Evolutionary conservation across 2,797 vertebrate genomes (phyloP).

Genomic region (Cheirogaleus major): DNA sequence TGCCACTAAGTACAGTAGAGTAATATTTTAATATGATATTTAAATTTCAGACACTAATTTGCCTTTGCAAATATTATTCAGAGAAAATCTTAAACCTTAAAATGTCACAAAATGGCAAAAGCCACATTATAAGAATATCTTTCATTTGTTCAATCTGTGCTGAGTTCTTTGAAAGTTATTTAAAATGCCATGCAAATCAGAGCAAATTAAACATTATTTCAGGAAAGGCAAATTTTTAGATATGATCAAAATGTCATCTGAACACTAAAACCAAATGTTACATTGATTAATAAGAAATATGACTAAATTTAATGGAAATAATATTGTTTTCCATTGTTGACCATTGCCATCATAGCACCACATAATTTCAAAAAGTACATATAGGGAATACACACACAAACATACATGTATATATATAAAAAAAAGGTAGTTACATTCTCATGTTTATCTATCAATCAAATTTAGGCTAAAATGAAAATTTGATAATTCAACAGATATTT

Average conservation of each 20-base stretch:
- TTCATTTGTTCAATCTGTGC: constrained; percentile 64
- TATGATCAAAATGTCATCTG: neutral
- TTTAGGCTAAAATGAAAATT: neutral
- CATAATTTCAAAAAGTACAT: neutral
- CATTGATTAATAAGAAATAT: constrained; percentile 23
- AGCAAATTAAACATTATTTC: constrained; percentile 54
- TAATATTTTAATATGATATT: constrained; percentile 56
- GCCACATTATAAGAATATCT: constrained; percentile 54
- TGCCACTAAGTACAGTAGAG: neutral
- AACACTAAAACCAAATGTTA: neutral
- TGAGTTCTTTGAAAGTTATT: constrained; percentile 65
- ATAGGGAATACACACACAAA: neutral
- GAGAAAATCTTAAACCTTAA: constrained; percentile 42
- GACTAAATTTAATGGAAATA: constrained; percentile 3
- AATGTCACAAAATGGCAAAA: constrained; percentile 73
- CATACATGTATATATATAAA: neutral
- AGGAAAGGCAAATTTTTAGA: constrained; percentile 47
- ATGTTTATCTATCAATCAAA: neutral
- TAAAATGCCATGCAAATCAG: constrained; percentile 32
- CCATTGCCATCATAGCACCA: neutral
- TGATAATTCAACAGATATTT: neutral
- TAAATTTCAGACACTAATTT: constrained; percentile 45
- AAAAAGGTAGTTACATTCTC: neutral
- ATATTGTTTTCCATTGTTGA: neutral
- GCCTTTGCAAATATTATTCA: constrained; percentile 57